Base-by-base conservation (phyloP, 2,797 vertebrate species). In the Oreortyx pictus region DNA sequence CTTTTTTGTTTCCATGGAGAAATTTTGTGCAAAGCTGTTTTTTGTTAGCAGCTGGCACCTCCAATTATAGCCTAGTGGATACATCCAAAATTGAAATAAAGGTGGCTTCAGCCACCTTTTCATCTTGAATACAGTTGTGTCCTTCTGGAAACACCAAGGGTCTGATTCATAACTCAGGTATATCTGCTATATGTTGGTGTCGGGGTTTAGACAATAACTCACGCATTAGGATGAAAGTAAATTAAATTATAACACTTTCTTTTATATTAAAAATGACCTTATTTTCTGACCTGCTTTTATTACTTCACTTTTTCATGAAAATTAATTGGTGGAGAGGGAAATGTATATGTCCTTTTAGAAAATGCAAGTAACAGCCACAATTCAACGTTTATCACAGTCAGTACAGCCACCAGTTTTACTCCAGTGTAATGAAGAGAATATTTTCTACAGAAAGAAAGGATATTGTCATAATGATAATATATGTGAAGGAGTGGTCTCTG, bases 1-100 rank as follows among this genome's bases (percentile, higher is more conserved):
- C 31, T 88, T 88, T 81, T 93, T 94, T 1, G 49, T 96, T 95
- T 94, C 94, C 95, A 94, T 93, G 83, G 96, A 90, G 82, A 95
- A 86, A 78, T 90, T 88, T 82, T 94, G 86, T 66, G 64, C 46
- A 72, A 79, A 68, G 50, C 17, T 29, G 8, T 14, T 84, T 93
- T 96, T 95, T 82, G 83, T 83, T 88, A 78, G 65, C 66, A 81
- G 81, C 60, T 90, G 65, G 60, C 59, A 80, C 57, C 41, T 81
- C 82, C 93, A 88, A 79, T 94, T 95, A 94, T 64, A 97, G 72
- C 50, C 84, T 80, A 65, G 43, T 47, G 52, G 71, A 93, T 95
- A 90, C 60, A 90, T 74, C 71, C 31, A 23, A 90, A 79, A 91
- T 66, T 91, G 88, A 94, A 94, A 90, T 94, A 91, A 79, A 84